Conservation (phyloP, 2,113 vertebrate genomes). For the Tursiops truncatus region DNA sequence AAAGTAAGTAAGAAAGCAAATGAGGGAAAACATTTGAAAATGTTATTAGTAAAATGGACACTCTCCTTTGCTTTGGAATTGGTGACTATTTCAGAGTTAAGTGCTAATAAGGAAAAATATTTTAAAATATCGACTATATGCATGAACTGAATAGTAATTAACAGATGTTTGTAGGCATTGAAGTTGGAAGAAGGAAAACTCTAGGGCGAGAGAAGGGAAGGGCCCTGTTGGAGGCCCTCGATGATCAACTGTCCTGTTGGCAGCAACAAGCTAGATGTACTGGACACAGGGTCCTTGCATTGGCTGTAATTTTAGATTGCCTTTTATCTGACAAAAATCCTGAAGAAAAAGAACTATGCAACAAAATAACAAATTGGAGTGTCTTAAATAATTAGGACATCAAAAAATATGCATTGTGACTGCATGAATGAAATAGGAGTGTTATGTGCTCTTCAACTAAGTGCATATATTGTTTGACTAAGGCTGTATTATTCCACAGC, state of each 20-base stretch:
- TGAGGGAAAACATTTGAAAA: background rate
- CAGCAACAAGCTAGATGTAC: accelerated
- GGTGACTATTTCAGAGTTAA: background rate
- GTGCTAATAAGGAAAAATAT: background rate
- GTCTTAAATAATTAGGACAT: background rate
- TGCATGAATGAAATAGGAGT: background rate
- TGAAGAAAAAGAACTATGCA: background rate
- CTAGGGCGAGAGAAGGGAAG: background rate
- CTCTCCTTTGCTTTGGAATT: background rate
- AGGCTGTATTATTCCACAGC: background rate
- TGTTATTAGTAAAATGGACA: background rate
- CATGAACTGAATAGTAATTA: background rate
- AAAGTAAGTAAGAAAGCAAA: background rate
- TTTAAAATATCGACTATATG: background rate
- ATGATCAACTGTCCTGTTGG: background rate
- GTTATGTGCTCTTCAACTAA: background rate
- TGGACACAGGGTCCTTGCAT: background rate
- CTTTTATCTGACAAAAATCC: background rate
- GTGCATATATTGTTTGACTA: background rate
- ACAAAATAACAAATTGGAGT: background rate
- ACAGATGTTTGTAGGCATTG: background rate
- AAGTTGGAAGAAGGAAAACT: background rate
- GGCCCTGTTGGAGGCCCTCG: accelerated
- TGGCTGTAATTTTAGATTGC: background rate
- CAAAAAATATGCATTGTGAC: background rate